A percentile compares a stretch with the other conserved stretches of the same genome.
These are phyloP conservation scores for Notodonta ziczac DNA, from an alignment of 2,888 invertebrate species.

Conservation along the genomic window DNA sequence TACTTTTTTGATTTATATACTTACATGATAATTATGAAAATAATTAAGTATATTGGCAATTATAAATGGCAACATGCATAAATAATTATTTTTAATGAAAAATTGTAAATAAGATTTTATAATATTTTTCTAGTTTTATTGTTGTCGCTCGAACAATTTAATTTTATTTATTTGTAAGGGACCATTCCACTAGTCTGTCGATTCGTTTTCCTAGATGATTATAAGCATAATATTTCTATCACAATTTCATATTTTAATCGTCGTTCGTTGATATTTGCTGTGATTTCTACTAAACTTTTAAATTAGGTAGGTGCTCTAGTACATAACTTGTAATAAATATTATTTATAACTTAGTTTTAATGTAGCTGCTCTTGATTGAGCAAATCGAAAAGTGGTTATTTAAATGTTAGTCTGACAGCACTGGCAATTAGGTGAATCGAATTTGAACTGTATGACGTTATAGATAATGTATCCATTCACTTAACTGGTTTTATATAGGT, in stretches of 20 bases:
- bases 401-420: constrained; percentile 1
- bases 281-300: constrained; percentile 69
- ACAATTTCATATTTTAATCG: constrained; percentile 35
- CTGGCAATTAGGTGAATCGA: neutral
- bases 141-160: constrained; percentile 56
- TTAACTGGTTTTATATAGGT: neutral
- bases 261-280: constrained; percentile 66
- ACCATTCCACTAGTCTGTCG: constrained; percentile 60
- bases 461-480: neutral
- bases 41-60: constrained; percentile 20
- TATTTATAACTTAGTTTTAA: constrained; percentile 1
- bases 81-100: constrained; percentile 25
- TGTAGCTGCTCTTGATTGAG: neutral
- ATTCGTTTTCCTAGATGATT: constrained; percentile 37
- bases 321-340: constrained; percentile 23
- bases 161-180: constrained; percentile 49
- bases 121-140: constrained; percentile 22
- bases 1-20: constrained; percentile 13
- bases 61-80: constrained; percentile 32
- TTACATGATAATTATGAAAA: too few relatives aligned
- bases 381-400: neutral
- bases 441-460: neutral
- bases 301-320: constrained; percentile 20
- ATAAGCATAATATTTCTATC: constrained; percentile 42
- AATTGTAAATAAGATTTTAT: constrained; percentile 49